Evolutionary conservation across 2,797 vertebrate genomes (phyloP).

Genomic region (Sardinella longiceps): DNA sequence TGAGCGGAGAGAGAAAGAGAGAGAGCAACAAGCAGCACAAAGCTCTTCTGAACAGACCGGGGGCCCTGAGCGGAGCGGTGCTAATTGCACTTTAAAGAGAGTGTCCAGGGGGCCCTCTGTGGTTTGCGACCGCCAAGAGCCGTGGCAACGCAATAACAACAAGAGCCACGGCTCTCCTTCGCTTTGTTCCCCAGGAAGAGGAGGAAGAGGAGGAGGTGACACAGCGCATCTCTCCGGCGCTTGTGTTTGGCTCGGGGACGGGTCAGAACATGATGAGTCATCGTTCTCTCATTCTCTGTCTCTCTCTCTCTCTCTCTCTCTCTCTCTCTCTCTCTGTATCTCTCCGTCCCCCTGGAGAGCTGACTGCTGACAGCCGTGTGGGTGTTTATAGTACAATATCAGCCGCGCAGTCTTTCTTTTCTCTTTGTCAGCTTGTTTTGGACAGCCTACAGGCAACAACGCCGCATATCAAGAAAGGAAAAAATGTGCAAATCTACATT

Average conservation of each 20-base stretch:
- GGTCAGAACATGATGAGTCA: conserved; percentile 23
- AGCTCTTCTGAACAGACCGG: not conserved
- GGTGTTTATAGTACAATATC: conserved; percentile 21
- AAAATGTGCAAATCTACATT: not conserved
- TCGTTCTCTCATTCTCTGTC: not conserved
- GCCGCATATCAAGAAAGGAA: not conserved
- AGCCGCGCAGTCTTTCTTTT: not conserved
- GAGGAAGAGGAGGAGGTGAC: not conserved
- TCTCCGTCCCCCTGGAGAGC: not conserved
- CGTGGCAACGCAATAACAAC: not conserved
- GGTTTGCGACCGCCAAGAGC: not conserved
- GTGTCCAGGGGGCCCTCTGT: not conserved
- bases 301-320: not conserved
- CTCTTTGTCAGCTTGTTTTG: conserved; percentile 10
- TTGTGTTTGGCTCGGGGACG: not conserved
- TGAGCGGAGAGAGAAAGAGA: too few relatives aligned
- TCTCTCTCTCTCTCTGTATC: not conserved
- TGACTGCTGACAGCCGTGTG: conserved; percentile 3
- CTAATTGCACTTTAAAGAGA: conserved; percentile 10
- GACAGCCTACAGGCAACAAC: not conserved
- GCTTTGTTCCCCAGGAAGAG: not conserved
- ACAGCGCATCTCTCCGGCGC: not conserved
- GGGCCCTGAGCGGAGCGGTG: not conserved
- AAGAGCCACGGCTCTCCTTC: not conserved
- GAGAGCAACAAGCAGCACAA: too few relatives aligned